Percentiles rank a stretch among this genome's conserved stretches.
phyloP scores from a whole-genome alignment of 2,797 vertebrate genomes.

The Oreortyx pictus region DNA sequence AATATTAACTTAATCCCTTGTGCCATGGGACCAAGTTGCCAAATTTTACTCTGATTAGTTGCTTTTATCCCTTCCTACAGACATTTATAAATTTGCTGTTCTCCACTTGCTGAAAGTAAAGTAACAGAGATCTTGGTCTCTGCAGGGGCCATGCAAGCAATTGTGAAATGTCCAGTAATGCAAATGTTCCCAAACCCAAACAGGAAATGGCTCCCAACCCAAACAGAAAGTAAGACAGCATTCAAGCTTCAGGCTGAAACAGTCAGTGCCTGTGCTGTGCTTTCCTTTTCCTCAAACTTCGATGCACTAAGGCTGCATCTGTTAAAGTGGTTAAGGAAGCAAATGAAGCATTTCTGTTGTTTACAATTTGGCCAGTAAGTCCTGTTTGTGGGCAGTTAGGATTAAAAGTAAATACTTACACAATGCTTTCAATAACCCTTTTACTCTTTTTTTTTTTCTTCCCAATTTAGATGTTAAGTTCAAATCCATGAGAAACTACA shows the following conservation, averaged over 20 bases:
- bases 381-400: slow-evolving; percentile 40
- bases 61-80: neutral
- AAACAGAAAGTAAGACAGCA: slow-evolving; percentile 23
- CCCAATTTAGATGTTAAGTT: neutral
- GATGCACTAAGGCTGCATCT: slow-evolving; percentile 54
- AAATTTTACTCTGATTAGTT: neutral
- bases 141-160: neutral
- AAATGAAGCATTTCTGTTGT: slow-evolving; percentile 41
- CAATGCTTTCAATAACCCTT: neutral
- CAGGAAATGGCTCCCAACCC: slow-evolving; percentile 2
- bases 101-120: neutral
- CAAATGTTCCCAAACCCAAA: neutral
- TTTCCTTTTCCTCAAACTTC: slow-evolving; percentile 58
- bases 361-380: slow-evolving; percentile 58
- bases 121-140: neutral
- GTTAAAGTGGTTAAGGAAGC: slow-evolving; percentile 62
- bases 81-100: neutral
- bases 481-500: slow-evolving; percentile 2
- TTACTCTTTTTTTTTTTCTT: neutral
- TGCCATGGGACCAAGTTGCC: neutral
- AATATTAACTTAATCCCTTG: neutral
- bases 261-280: slow-evolving; percentile 47
- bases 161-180: neutral
- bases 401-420: slow-evolving; percentile 51
- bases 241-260: slow-evolving; percentile 54